Percentiles rank a stretch among this genome's conserved stretches.
Conservation (phyloP, 2,113 vertebrate genomes). For the Larimichthys crocea region DNA sequence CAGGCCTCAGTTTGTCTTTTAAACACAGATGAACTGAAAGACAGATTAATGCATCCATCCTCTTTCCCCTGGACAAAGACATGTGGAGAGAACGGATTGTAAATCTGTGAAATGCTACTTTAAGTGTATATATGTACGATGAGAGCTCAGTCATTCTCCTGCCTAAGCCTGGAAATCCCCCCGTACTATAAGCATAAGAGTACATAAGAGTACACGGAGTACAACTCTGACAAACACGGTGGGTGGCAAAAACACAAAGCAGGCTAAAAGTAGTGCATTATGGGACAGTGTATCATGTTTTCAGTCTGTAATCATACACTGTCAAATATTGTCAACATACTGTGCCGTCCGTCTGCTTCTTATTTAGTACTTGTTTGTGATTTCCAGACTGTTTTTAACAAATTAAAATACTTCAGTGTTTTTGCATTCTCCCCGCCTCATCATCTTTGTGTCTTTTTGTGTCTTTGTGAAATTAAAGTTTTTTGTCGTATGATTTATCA, state of each 20-base stretch:
- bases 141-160: no score
- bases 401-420: background rate
- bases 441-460: background rate
- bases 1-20: background rate
- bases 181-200: background rate
- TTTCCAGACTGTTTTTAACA: background rate
- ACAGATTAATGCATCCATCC: background rate
- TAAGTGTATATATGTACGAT: background rate
- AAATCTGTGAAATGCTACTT: background rate
- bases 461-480: background rate
- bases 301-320: background rate
- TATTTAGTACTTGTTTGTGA: background rate
- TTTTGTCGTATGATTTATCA: background rate
- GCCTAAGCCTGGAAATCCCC: background rate
- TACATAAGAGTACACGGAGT: background rate
- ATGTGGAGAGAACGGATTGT: background rate
- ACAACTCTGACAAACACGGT: background rate
- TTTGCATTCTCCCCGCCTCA: background rate
- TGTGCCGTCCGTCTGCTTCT: background rate
- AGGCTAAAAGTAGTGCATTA: background rate
- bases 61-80: background rate
- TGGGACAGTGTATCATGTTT: no score
- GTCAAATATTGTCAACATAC: background rate
- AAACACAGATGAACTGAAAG: no score
- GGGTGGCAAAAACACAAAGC: background rate